Evolutionary conservation across 2,797 vertebrate genomes (phyloP).

Genomic region (Lutjanus campechanus): DNA sequence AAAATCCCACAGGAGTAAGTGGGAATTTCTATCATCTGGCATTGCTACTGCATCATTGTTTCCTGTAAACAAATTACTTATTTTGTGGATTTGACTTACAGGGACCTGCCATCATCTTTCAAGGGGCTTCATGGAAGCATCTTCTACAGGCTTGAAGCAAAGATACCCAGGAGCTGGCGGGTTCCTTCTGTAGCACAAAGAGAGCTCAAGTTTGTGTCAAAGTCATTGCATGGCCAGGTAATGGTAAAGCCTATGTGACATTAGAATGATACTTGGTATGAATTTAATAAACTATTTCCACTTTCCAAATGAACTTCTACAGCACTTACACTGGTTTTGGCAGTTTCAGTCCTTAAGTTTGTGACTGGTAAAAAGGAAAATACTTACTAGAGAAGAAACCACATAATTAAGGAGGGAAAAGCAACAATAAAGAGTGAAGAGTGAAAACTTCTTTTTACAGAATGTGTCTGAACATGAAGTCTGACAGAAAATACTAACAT

Average conservation of each 20-base stretch:
- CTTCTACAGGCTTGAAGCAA: constrained; percentile 91
- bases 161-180: constrained; percentile 90
- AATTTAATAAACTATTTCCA: too few relatives aligned
- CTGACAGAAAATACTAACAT: too few relatives aligned
- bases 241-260: too few relatives aligned
- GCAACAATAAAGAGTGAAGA: too few relatives aligned
- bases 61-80: not conserved
- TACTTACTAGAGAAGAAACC: not conserved
- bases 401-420: too few relatives aligned
- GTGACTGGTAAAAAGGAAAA: not conserved
- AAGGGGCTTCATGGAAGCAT: constrained; percentile 89
- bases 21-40: not conserved
- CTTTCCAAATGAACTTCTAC: not conserved
- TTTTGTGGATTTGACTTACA: constrained; percentile 65
- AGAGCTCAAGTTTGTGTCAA: constrained; percentile 90
- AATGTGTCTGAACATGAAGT: too few relatives aligned
- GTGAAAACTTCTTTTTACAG: too few relatives aligned
- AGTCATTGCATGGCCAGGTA: constrained; percentile 81
- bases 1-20: constrained; percentile 93
- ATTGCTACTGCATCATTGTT: not conserved
- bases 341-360: too few relatives aligned
- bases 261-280: constrained; percentile 2
- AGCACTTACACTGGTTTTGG: not conserved
- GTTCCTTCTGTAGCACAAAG: constrained; percentile 85
- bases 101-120: constrained; percentile 93